Base-by-base conservation (phyloP, 2,797 vertebrate species). In the Capromys pilorides region DNA sequence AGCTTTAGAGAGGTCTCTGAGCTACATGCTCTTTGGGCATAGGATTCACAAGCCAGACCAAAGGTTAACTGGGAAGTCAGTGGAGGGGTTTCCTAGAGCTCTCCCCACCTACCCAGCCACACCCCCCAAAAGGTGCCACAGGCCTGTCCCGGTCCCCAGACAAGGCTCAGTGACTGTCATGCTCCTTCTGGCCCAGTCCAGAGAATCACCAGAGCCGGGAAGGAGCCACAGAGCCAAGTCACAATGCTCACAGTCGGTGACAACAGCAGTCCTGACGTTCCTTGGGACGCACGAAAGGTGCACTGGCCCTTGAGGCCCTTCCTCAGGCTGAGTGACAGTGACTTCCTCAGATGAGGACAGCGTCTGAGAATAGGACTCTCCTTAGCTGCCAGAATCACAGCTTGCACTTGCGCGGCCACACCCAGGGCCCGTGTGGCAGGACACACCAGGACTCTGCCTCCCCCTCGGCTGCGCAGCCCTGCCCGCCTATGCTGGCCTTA, bases 101-200 rank as follows among this genome's bases (percentile, higher is more conserved):
- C 1, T 0, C 0, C 13, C 24, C 6, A 19, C 1, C 36, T 57
- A 1, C 36, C 59, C 6, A 5, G 45, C 49, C 41, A 13, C 39
- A 6, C 6, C 57, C 5, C n/a, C n/a, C n/a, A n/a, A 0, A 45
- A 54, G n/a, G 13, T 57, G 9, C 75, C 26, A 18, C 0, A 1
- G 31, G 19, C 33, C n/a, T 14, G 24, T 11, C 9, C 6, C 4
- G 51, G 19, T 39, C 54, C 28, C 28, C 16, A 11, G 8, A 12
- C 66, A 16, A 18, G 26, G 5, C 75, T 36, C 21, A 5, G 19
- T 26, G 54, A 39, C 59, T 0, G 33, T 26, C 54, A 19, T 0
- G 9, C 5, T n/a, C 49, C 13, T 7, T 26, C 7, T 9, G 24
- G 59, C 33, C 12, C 73, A 45, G 41, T 41, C 75, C 67, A 73